phyloP scores from a whole-genome alignment of 2,113 vertebrate genomes.

The Rhinichthys klamathensis region DNA sequence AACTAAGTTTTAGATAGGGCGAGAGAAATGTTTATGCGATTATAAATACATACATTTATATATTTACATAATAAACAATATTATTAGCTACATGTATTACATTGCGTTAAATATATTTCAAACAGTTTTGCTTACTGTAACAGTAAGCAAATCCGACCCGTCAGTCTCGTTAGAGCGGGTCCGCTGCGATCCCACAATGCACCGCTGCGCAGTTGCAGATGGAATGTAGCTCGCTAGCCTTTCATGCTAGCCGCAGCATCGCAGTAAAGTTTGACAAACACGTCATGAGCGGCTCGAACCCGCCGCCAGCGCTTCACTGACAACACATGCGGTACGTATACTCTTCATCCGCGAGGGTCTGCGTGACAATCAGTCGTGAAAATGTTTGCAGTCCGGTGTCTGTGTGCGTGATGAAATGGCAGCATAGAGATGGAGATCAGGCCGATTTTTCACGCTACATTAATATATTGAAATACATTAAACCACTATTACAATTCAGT shows the following conservation, averaged over 20 bases:
- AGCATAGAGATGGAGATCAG: slow-evolving; percentile 15
- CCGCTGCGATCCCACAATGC: slow-evolving; percentile 53
- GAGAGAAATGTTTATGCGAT: not conserved
- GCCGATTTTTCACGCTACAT: slow-evolving; percentile 17
- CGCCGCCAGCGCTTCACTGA: slow-evolving; percentile 51
- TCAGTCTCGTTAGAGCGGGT: not conserved
- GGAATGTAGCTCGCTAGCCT: slow-evolving; percentile 53
- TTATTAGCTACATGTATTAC: not conserved
- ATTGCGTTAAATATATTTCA: not conserved
- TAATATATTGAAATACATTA: not conserved
- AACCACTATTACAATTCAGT: not conserved
- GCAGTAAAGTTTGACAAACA: slow-evolving; percentile 61
- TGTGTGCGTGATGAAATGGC: not conserved
- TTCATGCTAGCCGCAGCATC: slow-evolving; percentile 50
- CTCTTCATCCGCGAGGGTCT: slow-evolving; percentile 49
- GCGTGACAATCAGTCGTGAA: slow-evolving; percentile 26
- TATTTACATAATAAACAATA: not conserved
- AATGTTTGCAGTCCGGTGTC: not conserved
- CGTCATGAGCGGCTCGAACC: slow-evolving; percentile 40
- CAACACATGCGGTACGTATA: slow-evolving; percentile 31
- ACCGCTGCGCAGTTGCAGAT: slow-evolving; percentile 45
- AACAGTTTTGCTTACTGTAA: not conserved
- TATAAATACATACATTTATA: not conserved
- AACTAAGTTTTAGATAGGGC: no score
- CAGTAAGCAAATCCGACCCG: not conserved